Percentiles rank a stretch among this genome's conserved stretches.
phyloP scores from a whole-genome alignment of 2,113 vertebrate genomes.

The Tupaia chinensis region DNA sequence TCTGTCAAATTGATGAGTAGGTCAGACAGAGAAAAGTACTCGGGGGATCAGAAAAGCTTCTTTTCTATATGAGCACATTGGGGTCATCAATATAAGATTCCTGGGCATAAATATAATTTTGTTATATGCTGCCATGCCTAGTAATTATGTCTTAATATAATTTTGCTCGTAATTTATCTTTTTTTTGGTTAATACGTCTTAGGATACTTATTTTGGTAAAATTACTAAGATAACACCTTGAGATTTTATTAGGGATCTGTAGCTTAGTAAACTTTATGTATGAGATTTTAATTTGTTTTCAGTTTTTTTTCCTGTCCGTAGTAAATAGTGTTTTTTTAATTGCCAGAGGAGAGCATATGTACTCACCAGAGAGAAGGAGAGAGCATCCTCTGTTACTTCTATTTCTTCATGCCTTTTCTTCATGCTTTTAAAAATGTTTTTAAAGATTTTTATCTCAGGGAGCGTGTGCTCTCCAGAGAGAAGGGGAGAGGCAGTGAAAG shows the following conservation, averaged over 20 bases:
- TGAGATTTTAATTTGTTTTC: slow-evolving; percentile 61
- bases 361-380: too few species aligned
- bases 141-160: not conserved
- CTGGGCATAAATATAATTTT: not conserved
- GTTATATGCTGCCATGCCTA: not conserved
- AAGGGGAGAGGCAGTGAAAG: too few species aligned
- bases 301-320: not conserved
- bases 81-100: not conserved
- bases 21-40: not conserved
- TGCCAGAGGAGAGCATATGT: too few species aligned
- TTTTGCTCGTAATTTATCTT: slow-evolving; percentile 3
- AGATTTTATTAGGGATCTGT: slow-evolving; percentile 42
- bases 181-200: not conserved
- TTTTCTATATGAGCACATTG: not conserved
- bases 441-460: too few species aligned
- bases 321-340: slow-evolving; percentile 3
- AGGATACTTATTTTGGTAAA: slow-evolving; percentile 53
- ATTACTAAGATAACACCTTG: slow-evolving; percentile 41
- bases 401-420: too few species aligned
- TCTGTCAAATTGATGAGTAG: not conserved
- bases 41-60: not conserved
- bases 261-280: not conserved
- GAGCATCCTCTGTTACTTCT: too few species aligned
- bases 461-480: too few species aligned
- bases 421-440: too few species aligned